phyloP scores from a whole-genome alignment of 2,888 invertebrate genomes.

The Phanerotoma sp. region DNA sequence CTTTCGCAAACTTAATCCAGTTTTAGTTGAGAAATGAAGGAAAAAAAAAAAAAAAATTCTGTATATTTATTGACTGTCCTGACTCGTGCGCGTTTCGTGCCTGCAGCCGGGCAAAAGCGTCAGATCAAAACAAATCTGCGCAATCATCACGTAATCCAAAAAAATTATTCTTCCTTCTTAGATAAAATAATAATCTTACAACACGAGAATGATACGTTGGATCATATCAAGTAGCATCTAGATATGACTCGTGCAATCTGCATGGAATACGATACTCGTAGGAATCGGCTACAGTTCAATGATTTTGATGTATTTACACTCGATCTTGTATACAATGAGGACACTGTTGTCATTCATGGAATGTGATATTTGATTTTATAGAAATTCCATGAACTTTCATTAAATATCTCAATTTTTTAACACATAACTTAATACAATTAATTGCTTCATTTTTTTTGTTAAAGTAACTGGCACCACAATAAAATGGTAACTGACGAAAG shows the following conservation, averaged over 20 bases:
- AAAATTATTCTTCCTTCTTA: not conserved
- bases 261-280: not conserved
- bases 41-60: no score
- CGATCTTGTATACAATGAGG: slow-evolving; percentile 1
- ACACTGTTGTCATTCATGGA: not conserved
- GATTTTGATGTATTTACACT: not conserved
- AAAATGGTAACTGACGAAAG: slow-evolving; percentile 11
- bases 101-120: not conserved
- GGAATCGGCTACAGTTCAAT: slow-evolving; percentile 5
- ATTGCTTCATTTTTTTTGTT: not conserved
- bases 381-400: no score
- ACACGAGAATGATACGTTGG: not conserved
- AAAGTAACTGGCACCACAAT: slow-evolving; percentile 1
- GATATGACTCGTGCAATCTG: not conserved
- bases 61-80: no score
- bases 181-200: not conserved
- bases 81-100: not conserved
- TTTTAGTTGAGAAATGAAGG: no score
- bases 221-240: slow-evolving; percentile 9
- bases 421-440: no score
- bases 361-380: not conserved
- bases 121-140: slow-evolving; percentile 7
- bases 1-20: no score
- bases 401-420: no score
- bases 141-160: not conserved